phyloP scores from a whole-genome alignment of 2,113 vertebrate species.

The Sprattus sprattus region DNA sequence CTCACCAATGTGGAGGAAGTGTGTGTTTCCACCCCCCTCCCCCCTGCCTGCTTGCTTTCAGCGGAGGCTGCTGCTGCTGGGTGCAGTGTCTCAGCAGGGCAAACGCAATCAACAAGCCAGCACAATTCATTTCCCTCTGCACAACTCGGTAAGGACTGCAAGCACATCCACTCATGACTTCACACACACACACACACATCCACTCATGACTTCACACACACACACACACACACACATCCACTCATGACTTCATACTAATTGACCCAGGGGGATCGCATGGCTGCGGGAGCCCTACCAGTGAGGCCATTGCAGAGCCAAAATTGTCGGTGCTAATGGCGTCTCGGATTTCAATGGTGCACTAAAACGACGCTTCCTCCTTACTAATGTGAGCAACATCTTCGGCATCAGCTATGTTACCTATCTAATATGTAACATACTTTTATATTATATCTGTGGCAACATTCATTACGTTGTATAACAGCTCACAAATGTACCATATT shows the following conservation, averaged over 20 bases:
- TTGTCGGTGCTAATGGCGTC: not conserved
- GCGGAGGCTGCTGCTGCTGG: not conserved
- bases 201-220: conserved; percentile 15
- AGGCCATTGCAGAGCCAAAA: not conserved
- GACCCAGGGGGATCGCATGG: conserved; percentile 16
- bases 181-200: too few species aligned
- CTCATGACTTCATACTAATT: conserved; percentile 18
- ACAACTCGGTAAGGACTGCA: conserved; percentile 2
- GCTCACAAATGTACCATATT: not conserved
- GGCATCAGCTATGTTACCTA: not conserved
- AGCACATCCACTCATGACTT: conserved; percentile 5
- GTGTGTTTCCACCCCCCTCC: not conserved
- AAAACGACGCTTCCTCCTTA: not conserved
- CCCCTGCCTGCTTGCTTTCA: not conserved
- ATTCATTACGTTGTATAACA: not conserved
- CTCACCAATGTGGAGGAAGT: not conserved
- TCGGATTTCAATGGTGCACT: not conserved
- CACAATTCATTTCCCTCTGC: conserved; percentile 36
- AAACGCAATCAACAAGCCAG: conserved; percentile 32
- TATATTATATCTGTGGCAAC: not conserved
- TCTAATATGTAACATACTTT: not conserved
- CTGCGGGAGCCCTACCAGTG: not conserved
- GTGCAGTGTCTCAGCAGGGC: conserved; percentile 23
- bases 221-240: too few species aligned
- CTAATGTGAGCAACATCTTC: not conserved